Conservation (phyloP, 2,113 vertebrate species). For the Paedocypris sp. region DNA sequence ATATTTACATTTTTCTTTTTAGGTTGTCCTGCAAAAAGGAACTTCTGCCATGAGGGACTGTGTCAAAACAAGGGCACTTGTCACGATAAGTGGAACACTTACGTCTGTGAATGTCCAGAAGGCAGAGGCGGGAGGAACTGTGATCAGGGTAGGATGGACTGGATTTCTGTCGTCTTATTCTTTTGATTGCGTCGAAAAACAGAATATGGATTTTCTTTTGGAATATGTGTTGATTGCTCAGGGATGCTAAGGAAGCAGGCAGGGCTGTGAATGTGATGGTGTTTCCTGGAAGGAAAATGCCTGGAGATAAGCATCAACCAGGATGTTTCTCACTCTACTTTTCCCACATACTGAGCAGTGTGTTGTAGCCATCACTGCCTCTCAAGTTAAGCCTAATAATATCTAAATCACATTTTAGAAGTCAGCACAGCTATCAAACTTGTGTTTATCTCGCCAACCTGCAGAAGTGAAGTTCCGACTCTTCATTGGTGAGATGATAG, state of each 20-base stretch:
- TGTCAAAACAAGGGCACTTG: constrained; percentile 86
- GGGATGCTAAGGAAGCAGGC: constrained; percentile 24
- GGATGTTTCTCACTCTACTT: neutral
- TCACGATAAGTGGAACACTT: constrained; percentile 80
- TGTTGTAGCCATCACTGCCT: neutral
- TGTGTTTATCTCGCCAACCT: too few relatives aligned
- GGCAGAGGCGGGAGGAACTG: constrained; percentile 87
- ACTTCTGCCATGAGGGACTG: constrained; percentile 68
- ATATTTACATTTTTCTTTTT: neutral
- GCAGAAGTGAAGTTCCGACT: too few relatives aligned
- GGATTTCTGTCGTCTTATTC: too few relatives aligned
- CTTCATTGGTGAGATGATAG: neutral
- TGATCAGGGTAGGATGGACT: constrained; percentile 71
- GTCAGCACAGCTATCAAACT: too few relatives aligned
- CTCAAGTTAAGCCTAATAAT: neutral
- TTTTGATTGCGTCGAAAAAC: neutral
- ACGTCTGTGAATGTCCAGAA: constrained; percentile 73
- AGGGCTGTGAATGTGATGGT: constrained; percentile 1
- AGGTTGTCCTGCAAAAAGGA: constrained; percentile 79
- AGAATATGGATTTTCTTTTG: constrained; percentile 7
- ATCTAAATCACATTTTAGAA: too few relatives aligned
- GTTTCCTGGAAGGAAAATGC: constrained; percentile 33
- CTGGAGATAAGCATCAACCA: neutral
- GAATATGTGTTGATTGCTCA: constrained; percentile 5
- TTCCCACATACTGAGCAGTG: neutral